These are phyloP conservation scores for Penaeus indicus DNA, from an alignment of 1,140 invertebrate genomes.

Conservation along the genomic window DNA sequence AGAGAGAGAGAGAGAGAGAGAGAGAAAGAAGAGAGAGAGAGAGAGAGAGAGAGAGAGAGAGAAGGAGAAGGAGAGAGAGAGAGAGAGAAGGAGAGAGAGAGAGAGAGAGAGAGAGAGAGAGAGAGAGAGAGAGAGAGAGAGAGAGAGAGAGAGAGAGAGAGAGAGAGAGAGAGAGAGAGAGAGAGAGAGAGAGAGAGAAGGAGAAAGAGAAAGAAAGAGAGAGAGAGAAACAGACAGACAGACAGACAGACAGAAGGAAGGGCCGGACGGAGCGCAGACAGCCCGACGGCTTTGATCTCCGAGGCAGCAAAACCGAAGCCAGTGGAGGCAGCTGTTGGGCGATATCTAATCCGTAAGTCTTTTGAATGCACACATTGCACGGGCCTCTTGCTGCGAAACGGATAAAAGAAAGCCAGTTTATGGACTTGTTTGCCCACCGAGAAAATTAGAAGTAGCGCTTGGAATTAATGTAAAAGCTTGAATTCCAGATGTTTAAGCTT, in stretches of 20 bases:
- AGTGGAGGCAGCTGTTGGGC: no score
- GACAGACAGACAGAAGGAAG: not conserved
- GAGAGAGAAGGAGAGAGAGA: not conserved
- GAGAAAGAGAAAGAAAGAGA: constrained; percentile 27
- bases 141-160: no score
- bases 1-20: not conserved
- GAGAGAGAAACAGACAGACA: constrained; percentile 21
- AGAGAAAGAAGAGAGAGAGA: not conserved
- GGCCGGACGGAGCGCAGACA: not conserved
- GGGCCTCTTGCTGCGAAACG: no score
- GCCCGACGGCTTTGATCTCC: not conserved
- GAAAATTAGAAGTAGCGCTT: no score
- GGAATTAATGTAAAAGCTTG: no score
- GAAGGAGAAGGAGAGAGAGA: not conserved
- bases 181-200: not conserved
- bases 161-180: not conserved
- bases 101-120: not conserved
- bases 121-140: constrained; percentile 8
- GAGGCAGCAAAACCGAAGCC: no score
- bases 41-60: constrained; percentile 1
- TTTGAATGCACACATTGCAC: no score
- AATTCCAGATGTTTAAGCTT: no score
- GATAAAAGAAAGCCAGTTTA: no score
- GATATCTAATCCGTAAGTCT: no score
- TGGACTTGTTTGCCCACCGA: no score